Evolutionary conservation across 2,113 vertebrate species (phyloP).

Genomic region (Melozone crissalis): DNA sequence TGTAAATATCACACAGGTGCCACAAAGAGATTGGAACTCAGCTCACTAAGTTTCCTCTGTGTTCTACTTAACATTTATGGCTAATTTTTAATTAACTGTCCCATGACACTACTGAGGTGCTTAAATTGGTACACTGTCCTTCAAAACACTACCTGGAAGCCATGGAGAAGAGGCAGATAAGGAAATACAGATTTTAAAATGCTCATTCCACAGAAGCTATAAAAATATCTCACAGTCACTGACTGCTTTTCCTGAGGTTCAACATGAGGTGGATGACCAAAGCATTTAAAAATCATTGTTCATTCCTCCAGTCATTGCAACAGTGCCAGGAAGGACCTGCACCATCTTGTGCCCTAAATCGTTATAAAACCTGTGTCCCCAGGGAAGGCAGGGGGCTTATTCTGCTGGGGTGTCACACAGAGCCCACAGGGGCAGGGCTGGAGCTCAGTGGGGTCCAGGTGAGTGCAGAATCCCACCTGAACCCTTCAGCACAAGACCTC

Average conservation of each 20-base stretch:
- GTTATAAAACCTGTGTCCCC: rapidly evolving
- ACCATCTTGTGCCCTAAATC: neutral
- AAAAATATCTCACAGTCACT: neutral
- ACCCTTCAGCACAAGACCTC: neutral
- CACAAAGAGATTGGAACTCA: neutral
- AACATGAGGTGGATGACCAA: neutral
- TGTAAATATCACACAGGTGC: neutral
- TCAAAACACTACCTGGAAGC: neutral
- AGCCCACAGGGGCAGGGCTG: rapidly evolving
- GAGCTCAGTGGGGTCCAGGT: neutral
- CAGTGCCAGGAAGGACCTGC: neutral
- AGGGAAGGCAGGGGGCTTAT: neutral
- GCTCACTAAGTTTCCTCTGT: neutral
- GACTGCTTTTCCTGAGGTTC: neutral
- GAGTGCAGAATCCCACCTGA: neutral
- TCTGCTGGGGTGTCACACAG: neutral
- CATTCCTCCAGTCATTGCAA: neutral
- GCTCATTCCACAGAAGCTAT: neutral
- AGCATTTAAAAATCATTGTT: neutral
- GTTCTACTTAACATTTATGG: neutral
- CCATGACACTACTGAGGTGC: neutral
- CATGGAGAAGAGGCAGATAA: neutral
- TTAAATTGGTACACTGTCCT: neutral
- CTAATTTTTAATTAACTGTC: neutral
- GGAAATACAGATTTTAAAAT: neutral